Conservation (phyloP, 2,888 invertebrate genomes). For the Microplitis manilae region DNA sequence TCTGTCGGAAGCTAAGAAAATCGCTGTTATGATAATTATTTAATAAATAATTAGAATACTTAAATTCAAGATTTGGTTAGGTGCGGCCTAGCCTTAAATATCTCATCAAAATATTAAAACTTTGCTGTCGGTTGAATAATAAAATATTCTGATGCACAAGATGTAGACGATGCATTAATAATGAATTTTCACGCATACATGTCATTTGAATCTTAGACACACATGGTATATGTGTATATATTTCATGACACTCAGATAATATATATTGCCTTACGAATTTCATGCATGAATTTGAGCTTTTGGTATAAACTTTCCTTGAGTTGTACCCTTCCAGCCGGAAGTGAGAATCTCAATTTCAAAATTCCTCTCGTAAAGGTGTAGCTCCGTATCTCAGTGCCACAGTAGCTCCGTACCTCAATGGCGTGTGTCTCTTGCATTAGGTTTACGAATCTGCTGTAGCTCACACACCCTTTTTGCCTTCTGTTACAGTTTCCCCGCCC, state of each 20-base stretch:
- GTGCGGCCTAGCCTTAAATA: too few relatives aligned
- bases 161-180: background rate
- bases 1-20: too few relatives aligned
- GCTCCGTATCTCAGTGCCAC: background rate
- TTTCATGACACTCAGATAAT: constrained; percentile 30
- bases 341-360: constrained; percentile 31
- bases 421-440: background rate
- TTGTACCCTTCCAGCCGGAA: constrained; percentile 12
- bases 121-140: too few relatives aligned
- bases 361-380: constrained; percentile 7
- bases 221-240: background rate
- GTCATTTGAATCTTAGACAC: background rate
- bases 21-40: too few relatives aligned
- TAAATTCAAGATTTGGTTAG: too few relatives aligned
- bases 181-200: background rate
- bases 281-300: constrained; percentile 37
- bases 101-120: too few relatives aligned
- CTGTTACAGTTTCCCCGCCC: constrained; percentile 1
- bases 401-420: background rate
- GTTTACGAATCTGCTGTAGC: background rate
- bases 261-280: constrained; percentile 32
- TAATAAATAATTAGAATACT: too few relatives aligned
- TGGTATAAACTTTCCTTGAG: constrained; percentile 14
- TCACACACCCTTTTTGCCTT: background rate
- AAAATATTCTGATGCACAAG: too few relatives aligned